phyloP scores from a whole-genome alignment of 2,797 vertebrate species.

The Falco berigora region DNA sequence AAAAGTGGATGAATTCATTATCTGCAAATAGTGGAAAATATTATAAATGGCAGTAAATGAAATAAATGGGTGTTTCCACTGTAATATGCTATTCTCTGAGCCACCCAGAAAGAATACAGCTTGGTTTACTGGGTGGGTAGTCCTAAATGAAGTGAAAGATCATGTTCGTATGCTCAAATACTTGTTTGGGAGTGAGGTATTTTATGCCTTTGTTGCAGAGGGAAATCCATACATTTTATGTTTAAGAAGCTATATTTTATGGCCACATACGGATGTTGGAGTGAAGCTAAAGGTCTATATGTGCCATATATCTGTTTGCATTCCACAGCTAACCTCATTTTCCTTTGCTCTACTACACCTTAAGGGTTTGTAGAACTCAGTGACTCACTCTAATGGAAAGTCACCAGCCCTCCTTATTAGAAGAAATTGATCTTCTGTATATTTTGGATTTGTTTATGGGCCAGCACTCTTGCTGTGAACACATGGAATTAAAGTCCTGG shows the following conservation, averaged over 20 bases:
- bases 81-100: conserved; percentile 73
- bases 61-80: conserved; percentile 80
- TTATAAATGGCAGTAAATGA: conserved; percentile 80
- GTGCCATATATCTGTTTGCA: conserved; percentile 28
- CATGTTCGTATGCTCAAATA: conserved; percentile 47
- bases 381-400: conserved; percentile 36
- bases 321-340: conserved; percentile 43
- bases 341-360: conserved; percentile 50
- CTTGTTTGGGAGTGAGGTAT: conserved; percentile 43
- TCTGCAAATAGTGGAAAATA: conserved; percentile 81
- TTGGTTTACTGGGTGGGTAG: conserved; percentile 71
- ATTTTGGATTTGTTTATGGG: conserved; percentile 51
- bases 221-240: conserved; percentile 33
- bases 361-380: conserved; percentile 31
- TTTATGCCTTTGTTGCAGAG: conserved; percentile 64
- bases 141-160: conserved; percentile 66
- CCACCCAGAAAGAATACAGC: conserved; percentile 76
- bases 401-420: neutral
- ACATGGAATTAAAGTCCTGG: neutral
- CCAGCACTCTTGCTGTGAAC: neutral
- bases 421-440: conserved; percentile 43
- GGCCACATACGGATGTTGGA: neutral
- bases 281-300: neutral
- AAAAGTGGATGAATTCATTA: conserved; percentile 75
- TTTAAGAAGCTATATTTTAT: conserved; percentile 20